Base-by-base conservation (phyloP, 2,113 vertebrate genomes). In the Colinus virginianus region DNA sequence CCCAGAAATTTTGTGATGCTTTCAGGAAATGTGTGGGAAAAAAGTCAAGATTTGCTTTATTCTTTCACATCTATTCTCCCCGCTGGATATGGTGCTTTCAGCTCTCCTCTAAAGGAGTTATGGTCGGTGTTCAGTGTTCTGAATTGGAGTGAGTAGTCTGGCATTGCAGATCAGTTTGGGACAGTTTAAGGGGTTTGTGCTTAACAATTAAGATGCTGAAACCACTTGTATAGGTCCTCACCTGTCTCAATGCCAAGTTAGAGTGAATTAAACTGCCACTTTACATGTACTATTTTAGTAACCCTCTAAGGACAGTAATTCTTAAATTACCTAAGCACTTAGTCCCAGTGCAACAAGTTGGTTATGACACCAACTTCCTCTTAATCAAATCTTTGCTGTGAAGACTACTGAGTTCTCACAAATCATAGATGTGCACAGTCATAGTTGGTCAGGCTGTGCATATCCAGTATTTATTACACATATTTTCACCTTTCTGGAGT, bases 41-140 rank as follows among this genome's bases (percentile, higher is more conserved):
- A 0, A 5, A 14, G 71, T 7, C 21, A 55, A 10, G 77, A 22
- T 15, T 11, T 76, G 7, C 4, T 90, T 89, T 63, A 58, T 18
- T 66, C 9, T 22, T 25, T 43, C 20, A n/a, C 2, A 14, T 2
- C 1, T 3, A 63, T 86, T 72, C 30, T 1, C 6, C 19, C 1
- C 4, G 70, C 48, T 38, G 21, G 26, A 45, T 48, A 3, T 15
- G 2, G 0, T 36, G 7, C 63, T 59, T 84, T 68, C 11, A 42
- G 8, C 59, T 87, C 9, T 67, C 38, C 26, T 58, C 15, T 59
- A 48, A 82, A 61, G 11, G 32, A 55, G 4, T 46, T 84, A 19
- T 40, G 38, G 15, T 9, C 25, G 1, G 0, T 51, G 21, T 1
- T 9, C 25, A 1, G 0, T 51, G 21, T 1, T 4, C 53, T 42